A percentile compares a stretch with the other conserved stretches of the same genome.
These are phyloP conservation scores for Hemicentrotus pulcherrimus DNA, from an alignment of 35 echinoderm and acorn worm species.

Conservation along the genomic window DNA sequence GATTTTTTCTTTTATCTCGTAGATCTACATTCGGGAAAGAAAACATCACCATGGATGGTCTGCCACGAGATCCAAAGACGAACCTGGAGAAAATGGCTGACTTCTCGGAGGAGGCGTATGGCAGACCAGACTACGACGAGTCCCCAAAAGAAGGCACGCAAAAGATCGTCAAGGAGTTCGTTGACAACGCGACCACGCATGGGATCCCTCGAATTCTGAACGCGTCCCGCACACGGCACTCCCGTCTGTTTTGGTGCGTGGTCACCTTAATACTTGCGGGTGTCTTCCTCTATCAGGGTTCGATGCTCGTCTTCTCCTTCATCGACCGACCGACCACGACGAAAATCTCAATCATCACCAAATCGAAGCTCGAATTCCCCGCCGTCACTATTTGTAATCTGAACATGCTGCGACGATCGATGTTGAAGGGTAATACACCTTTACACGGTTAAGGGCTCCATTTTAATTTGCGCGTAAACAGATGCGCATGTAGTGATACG, in stretches of 20 bases:
- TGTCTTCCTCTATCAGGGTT: slow-evolving; percentile 44
- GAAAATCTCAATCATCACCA: slow-evolving; percentile 67
- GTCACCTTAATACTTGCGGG: slow-evolving; percentile 43
- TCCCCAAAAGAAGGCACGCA: neutral
- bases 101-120: neutral
- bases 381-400: slow-evolving; percentile 88
- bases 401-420: slow-evolving; percentile 61
- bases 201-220: slow-evolving; percentile 71
- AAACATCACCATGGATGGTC: neutral
- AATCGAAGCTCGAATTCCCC: slow-evolving; percentile 62
- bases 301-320: slow-evolving; percentile 47
- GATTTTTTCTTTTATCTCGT: neutral
- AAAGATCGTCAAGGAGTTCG: slow-evolving; percentile 39
- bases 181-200: slow-evolving; percentile 68
- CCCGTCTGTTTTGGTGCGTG: slow-evolving; percentile 67
- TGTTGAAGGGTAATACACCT: neutral
- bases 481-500: too few relatives aligned
- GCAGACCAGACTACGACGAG: neutral
- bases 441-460: too few relatives aligned
- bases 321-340: slow-evolving; percentile 62
- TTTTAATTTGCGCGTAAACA: too few relatives aligned
- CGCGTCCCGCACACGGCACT: slow-evolving; percentile 3
- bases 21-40: neutral
- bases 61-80: neutral
- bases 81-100: neutral